Percentiles rank a stretch among this genome's conserved stretches.
These are phyloP conservation scores for Grantiella picta DNA, from an alignment of 2,113 vertebrate species.

Conservation along the genomic window DNA sequence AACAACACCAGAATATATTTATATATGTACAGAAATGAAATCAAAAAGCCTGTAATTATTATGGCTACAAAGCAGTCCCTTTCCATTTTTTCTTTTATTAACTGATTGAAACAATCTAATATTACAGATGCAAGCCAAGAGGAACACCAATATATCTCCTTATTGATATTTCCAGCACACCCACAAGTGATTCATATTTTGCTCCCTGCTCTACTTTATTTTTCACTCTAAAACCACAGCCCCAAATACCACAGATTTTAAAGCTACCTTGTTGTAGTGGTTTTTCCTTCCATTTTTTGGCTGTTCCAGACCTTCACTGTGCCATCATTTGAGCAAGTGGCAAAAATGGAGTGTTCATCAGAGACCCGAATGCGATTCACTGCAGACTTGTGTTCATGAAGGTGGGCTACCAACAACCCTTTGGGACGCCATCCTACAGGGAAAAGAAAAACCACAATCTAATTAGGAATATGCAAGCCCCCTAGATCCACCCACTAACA, in stretches of 20 bases:
- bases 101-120: neutral
- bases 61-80: neutral
- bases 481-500: neutral
- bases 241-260: neutral
- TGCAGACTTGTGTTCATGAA: slow-evolving; percentile 95
- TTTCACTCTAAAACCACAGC: neutral
- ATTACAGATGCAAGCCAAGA: neutral
- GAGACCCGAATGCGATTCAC: slow-evolving; percentile 94
- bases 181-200: neutral
- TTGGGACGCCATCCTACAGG: slow-evolving; percentile 93
- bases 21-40: neutral
- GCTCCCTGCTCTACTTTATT: neutral
- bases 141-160: neutral
- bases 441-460: neutral
- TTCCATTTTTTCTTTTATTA: neutral
- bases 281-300: slow-evolving; percentile 99
- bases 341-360: slow-evolving; percentile 95
- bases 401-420: slow-evolving; percentile 91
- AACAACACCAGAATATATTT: neutral
- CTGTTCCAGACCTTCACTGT: slow-evolving; percentile 98
- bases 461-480: neutral
- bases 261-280: slow-evolving; percentile 90
- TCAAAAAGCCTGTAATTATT: neutral
- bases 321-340: slow-evolving; percentile 95
- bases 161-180: neutral